Percentiles rank a stretch among this genome's conserved stretches.
phyloP scores from a whole-genome alignment of 2,888 invertebrate genomes.

The Zele albiditarsus region DNA sequence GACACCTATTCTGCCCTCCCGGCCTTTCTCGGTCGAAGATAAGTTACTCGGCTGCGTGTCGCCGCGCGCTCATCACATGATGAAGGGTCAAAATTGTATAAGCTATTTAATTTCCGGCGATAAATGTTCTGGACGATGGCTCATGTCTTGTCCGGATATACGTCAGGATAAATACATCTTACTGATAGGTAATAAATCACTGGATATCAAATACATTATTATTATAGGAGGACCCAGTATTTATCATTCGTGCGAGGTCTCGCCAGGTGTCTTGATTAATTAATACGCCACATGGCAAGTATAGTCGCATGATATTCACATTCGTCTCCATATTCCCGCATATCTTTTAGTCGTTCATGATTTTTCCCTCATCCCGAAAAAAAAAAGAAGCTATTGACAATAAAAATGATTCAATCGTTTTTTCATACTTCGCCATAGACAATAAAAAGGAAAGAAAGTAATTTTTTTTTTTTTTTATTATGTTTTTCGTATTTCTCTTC shows the following conservation, averaged over 20 bases:
- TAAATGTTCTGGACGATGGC: not conserved
- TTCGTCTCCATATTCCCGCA: not conserved
- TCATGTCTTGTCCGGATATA: not conserved
- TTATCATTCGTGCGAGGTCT: not conserved
- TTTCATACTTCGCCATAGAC: not conserved
- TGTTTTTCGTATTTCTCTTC: not conserved
- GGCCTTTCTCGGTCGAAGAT: not conserved
- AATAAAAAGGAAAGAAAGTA: not conserved
- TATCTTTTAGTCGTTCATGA: too few relatives aligned
- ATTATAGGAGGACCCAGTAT: not conserved
- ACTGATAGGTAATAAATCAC: not conserved
- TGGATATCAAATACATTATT: not conserved
- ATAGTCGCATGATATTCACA: too few relatives aligned
- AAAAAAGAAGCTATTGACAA: too few relatives aligned
- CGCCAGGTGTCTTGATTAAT: not conserved
- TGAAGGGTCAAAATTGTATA: not conserved
- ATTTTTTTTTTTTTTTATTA: not conserved
- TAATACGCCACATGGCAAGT: too few relatives aligned
- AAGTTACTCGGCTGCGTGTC: not conserved
- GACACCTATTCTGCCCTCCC: not conserved
- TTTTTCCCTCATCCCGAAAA: too few relatives aligned
- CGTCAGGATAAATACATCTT: not conserved
- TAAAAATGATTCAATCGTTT: not conserved
- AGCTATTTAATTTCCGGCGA: conserved; percentile 1
- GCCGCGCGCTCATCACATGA: not conserved